Evolutionary conservation across 2,797 vertebrate genomes (phyloP), one percentile per base, ranked within the genome.

Genomic region (Onychomys leucogaster): DNA sequence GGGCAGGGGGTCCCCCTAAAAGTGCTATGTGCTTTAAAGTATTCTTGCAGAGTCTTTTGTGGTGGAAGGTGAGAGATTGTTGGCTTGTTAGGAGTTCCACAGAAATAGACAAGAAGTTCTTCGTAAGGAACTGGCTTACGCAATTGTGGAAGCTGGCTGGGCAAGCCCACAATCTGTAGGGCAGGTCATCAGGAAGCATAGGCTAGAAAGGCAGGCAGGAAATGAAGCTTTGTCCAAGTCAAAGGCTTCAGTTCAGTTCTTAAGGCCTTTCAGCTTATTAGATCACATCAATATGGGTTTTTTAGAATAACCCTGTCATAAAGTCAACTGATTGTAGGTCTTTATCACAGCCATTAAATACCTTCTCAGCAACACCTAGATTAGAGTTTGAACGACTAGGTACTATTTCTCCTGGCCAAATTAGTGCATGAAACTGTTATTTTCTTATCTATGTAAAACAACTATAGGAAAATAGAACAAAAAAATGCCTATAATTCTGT

Each of bases 381-480:
- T 61, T 63, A 52, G 34, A 65, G n/a, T 90, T 95, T 91, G 46
- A 90, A 89, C 43, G 91, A 73, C 16, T 63, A 29, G 41, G 52
- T 67, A 41, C 63, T 59, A 49, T 32, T 82, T 82, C 85, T 57
- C n/a, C 73, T 92, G 65, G 23, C 41, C 63, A 83, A 65, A 69
- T 69, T 52, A 46, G 52, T 46, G 41, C 32, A 57, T 2, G 29
- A 67, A 95, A 83, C 43, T 84, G 32, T 75, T 89, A 5, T 65
- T 87, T 77, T 86, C 88, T 86, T n/a, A 76, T 32, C 85, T 88
- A 57, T 59, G 65, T 94, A 95, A 91, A 91, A 61, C 55, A 82
- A 83, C 90, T 43, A 83, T 17, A 86, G 49, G 29, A 65, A 97
- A 91, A 82, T 69, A 82, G 61, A 89, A 81, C n/a, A 34, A 69